These are phyloP conservation scores for Cheiracanthium punctorium DNA, from an alignment of 2,888 invertebrate genomes.

Conservation along the genomic window DNA sequence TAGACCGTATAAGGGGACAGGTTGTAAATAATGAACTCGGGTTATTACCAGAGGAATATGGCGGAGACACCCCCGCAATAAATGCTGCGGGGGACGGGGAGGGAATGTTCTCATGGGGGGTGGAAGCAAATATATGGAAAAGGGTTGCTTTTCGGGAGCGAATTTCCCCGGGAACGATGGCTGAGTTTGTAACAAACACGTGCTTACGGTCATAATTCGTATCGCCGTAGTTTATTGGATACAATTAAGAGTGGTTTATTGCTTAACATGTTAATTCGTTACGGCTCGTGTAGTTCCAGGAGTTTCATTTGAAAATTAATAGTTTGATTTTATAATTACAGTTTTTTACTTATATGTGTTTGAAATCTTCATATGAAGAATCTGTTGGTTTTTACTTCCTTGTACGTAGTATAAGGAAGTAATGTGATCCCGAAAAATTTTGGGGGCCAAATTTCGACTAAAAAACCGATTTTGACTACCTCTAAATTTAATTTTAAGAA, in stretches of 20 bases:
- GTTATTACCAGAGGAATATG: conserved; percentile 31
- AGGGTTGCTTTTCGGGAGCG: background rate
- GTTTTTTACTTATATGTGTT: no score
- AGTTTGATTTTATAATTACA: no score
- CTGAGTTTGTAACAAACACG: background rate
- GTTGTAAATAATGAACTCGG: conserved; percentile 56
- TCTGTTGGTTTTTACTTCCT: no score
- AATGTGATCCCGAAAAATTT: no score
- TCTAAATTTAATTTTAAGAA: no score
- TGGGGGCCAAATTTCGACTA: no score
- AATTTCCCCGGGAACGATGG: background rate
- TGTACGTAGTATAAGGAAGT: no score
- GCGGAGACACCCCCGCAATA: background rate
- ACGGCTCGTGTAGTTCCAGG: no score
- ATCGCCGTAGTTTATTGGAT: background rate
- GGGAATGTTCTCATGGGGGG: background rate
- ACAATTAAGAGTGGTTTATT: background rate
- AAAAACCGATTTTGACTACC: no score
- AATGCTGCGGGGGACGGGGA: background rate
- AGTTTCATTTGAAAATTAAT: no score
- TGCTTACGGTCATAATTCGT: background rate
- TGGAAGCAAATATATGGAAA: background rate
- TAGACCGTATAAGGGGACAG: conserved; percentile 40
- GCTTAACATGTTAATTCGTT: background rate
- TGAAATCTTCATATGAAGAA: no score